Percentiles rank a stretch among this genome's conserved stretches.
Conservation (phyloP, 2,113 vertebrate genomes). For the Vanacampus margaritifer region DNA sequence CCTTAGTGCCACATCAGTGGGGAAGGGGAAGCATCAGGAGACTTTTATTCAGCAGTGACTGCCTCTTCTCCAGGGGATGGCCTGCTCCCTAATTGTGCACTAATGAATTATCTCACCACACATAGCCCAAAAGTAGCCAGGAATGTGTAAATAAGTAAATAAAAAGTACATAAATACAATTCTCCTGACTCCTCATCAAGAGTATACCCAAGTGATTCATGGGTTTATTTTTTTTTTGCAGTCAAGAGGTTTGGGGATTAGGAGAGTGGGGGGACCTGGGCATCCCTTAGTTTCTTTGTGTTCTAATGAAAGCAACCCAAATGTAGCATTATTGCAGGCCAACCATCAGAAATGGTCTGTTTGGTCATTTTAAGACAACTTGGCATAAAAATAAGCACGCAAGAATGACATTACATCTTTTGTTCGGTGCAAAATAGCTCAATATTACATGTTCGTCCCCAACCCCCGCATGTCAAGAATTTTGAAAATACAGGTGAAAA, state of each 20-base stretch:
- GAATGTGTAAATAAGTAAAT: constrained; percentile 65
- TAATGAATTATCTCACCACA: constrained; percentile 71
- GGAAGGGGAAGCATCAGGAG: constrained; percentile 37
- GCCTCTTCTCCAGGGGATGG: constrained; percentile 51
- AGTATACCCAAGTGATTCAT: constrained; percentile 65
- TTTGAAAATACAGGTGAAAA: constrained; percentile 52
- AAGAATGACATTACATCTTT: neutral
- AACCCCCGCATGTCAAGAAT: constrained; percentile 42
- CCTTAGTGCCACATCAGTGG: constrained; percentile 23
- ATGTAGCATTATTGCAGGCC: neutral
- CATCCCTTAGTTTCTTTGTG: constrained; percentile 75
- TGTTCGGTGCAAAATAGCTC: neutral
- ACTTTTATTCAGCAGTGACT: constrained; percentile 45
- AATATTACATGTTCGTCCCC: constrained; percentile 4
- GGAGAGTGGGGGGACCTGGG: constrained; percentile 50
- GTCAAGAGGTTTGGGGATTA: constrained; percentile 36
- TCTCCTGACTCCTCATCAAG: constrained; percentile 60
- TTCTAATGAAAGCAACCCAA: constrained; percentile 60
- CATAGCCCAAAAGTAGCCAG: constrained; percentile 49
- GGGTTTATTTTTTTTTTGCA: constrained; percentile 74
- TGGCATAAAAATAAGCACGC: no score
- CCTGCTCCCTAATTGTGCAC: constrained; percentile 54
- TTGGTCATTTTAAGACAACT: neutral
- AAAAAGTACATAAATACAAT: constrained; percentile 28
- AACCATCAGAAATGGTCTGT: neutral